Conservation (phyloP, 2,888 invertebrate genomes). For the Cephus rjabovi region DNA sequence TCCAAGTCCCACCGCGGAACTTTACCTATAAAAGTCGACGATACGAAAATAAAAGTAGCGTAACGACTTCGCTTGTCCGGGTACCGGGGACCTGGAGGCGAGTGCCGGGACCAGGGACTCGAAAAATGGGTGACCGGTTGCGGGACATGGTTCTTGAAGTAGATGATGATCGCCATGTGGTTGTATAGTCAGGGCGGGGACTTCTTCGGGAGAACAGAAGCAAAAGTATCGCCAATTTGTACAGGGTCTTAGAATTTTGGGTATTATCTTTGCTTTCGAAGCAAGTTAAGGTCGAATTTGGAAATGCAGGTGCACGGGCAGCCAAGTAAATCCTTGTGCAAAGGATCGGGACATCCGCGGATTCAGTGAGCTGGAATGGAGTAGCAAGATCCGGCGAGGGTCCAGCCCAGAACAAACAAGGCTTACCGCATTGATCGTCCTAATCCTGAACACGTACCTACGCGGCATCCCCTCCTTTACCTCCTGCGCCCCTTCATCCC, state of each 20-base stretch:
- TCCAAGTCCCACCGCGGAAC: conserved; percentile 34
- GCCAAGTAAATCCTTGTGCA: background rate
- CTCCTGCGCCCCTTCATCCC: conserved; percentile 9
- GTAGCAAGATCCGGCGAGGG: conserved; percentile 22
- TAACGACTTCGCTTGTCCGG: background rate
- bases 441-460: conserved; percentile 59
- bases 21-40: conserved; percentile 59
- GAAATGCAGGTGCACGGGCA: conserved; percentile 15
- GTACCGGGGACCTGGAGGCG: background rate
- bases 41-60: conserved; percentile 50
- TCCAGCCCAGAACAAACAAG: conserved; percentile 58
- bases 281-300: conserved; percentile 11
- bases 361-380: conserved; percentile 7
- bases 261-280: background rate
- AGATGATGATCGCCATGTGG: background rate
- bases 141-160: background rate
- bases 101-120: background rate
- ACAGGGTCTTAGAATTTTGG: background rate
- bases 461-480: background rate
- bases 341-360: background rate
- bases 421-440: conserved; percentile 62
- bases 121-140: too few relatives aligned
- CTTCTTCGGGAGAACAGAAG: background rate
- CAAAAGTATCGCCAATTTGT: background rate
- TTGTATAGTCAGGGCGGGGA: background rate